These are phyloP conservation scores for Platichthys flesus DNA, from an alignment of 2,113 vertebrate genomes.

Conservation along the genomic window DNA sequence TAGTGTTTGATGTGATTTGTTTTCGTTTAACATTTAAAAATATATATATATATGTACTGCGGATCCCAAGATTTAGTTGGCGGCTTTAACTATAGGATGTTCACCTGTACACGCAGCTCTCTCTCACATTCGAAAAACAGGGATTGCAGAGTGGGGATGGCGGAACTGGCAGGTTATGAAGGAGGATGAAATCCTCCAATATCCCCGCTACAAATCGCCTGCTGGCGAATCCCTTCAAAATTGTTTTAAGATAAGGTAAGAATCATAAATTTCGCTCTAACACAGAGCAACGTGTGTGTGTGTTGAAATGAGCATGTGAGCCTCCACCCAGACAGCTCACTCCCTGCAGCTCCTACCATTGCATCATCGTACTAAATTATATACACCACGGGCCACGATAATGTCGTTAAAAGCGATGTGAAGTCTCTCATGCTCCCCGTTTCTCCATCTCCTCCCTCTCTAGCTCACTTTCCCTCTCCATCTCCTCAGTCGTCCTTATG, in stretches of 20 bases:
- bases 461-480: not conserved
- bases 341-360: slow-evolving; percentile 61
- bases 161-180: too few relatives aligned
- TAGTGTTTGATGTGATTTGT: too few relatives aligned
- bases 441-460: slow-evolving; percentile 32
- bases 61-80: too few relatives aligned
- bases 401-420: slow-evolving; percentile 78
- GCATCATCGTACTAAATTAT: slow-evolving; percentile 79
- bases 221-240: not conserved
- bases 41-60: too few relatives aligned
- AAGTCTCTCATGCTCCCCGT: slow-evolving; percentile 52
- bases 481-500: slow-evolving; percentile 4
- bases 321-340: slow-evolving; percentile 38
- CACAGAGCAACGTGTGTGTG: slow-evolving; percentile 10
- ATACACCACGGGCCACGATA: slow-evolving; percentile 63
- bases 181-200: not conserved
- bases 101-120: too few relatives aligned
- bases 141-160: too few relatives aligned
- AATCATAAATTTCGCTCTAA: not conserved
- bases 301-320: slow-evolving; percentile 42
- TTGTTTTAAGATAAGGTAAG: not conserved
- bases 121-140: too few relatives aligned
- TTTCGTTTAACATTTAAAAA: too few relatives aligned
- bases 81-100: too few relatives aligned
- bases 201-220: too few relatives aligned